These are phyloP conservation scores for Paracentrotus lividus DNA, from an alignment of 53 echinoderm and acorn worm genomes.

Conservation along the genomic window DNA sequence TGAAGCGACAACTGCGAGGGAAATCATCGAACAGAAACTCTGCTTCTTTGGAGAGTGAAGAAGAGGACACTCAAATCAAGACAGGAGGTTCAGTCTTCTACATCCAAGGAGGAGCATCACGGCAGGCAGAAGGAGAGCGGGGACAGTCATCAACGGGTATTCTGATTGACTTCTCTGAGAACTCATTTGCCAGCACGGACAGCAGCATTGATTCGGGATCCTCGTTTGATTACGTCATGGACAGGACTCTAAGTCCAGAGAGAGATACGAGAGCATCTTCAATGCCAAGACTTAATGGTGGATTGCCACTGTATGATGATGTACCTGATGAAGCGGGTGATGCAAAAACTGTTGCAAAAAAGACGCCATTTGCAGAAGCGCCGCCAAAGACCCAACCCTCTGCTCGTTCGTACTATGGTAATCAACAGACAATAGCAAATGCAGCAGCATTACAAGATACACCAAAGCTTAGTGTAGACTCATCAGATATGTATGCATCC, in stretches of 20 bases:
- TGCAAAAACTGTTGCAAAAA: not conserved
- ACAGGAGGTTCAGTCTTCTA: slow-evolving; percentile 59
- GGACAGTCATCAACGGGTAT: slow-evolving; percentile 66
- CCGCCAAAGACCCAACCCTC: not conserved
- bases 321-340: slow-evolving; percentile 15
- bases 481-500: slow-evolving; percentile 43
- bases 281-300: not conserved
- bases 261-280: not conserved
- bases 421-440: slow-evolving; percentile 23
- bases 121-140: not conserved
- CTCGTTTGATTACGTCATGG: slow-evolving; percentile 22
- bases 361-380: not conserved
- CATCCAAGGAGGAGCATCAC: slow-evolving; percentile 8
- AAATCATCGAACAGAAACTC: slow-evolving; percentile 43
- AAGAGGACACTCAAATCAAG: slow-evolving; percentile 44
- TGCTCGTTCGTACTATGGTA: slow-evolving; percentile 40
- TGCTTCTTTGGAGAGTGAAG: slow-evolving; percentile 44
- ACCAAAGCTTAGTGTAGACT: not conserved
- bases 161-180: slow-evolving; percentile 82
- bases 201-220: slow-evolving; percentile 56
- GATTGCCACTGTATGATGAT: slow-evolving; percentile 48
- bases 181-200: slow-evolving; percentile 33
- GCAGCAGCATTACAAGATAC: not conserved
- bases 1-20: slow-evolving; percentile 39
- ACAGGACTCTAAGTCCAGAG: slow-evolving; percentile 24